phyloP scores from a whole-genome alignment of 2,113 vertebrate genomes.

The Petaurus breviceps region DNA sequence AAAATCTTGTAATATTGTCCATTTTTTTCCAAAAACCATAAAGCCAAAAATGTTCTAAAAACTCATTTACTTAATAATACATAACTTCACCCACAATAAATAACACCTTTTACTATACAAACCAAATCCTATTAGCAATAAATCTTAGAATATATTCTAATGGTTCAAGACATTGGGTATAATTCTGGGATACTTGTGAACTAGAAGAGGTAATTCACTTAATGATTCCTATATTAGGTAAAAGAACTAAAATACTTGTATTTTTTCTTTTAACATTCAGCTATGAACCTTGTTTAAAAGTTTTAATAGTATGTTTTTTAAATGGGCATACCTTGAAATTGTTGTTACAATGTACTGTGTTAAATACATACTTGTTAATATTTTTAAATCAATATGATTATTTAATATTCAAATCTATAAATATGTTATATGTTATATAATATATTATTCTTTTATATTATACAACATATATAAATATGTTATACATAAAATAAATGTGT shows the following conservation, averaged over 20 bases:
- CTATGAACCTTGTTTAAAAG: slow-evolving; percentile 43
- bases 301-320: slow-evolving; percentile 31
- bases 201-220: no score
- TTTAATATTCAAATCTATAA: no score
- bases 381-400: no score
- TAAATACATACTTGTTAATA: no score
- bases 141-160: neutral
- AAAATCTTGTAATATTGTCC: neutral
- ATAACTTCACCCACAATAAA: neutral
- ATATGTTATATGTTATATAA: no score
- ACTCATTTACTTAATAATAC: neutral
- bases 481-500: no score
- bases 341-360: neutral
- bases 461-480: no score
- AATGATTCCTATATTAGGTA: no score
- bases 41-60: no score
- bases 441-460: no score
- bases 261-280: neutral
- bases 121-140: neutral
- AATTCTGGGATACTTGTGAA: no score
- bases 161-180: no score
- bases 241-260: neutral
- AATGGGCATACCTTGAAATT: slow-evolving; percentile 3
- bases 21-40: neutral
- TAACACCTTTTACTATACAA: neutral